A percentile compares a stretch with the other conserved stretches of the same genome.
phyloP scores from a whole-genome alignment of 2,888 invertebrate species.

The Eupeodes latifasciatus region DNA sequence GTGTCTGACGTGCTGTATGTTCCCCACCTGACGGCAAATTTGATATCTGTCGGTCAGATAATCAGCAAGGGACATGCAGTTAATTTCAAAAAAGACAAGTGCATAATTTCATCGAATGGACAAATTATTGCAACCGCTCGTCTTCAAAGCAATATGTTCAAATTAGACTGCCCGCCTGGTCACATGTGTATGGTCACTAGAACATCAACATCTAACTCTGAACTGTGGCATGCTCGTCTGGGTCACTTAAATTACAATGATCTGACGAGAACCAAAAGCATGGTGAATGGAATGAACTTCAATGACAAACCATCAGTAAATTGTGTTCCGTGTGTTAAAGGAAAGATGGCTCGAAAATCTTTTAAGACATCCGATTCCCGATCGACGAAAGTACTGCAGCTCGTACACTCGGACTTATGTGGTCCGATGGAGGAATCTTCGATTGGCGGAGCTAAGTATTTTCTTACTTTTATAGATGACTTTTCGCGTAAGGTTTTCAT shows the following conservation, averaged over 20 bases:
- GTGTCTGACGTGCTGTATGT: conserved; percentile 5
- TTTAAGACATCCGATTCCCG: no score
- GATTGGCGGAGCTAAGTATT: no score
- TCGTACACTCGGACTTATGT: no score
- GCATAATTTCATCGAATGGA: conserved; percentile 11
- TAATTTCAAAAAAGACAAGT: neutral
- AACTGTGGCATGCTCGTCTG: neutral
- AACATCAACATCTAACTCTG: neutral
- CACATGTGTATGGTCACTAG: neutral
- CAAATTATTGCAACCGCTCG: neutral
- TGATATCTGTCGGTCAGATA: conserved; percentile 11
- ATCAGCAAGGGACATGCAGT: neutral
- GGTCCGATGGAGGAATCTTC: no score
- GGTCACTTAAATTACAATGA: neutral
- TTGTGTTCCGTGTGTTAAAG: conserved; percentile 7
- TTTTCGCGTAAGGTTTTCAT: no score
- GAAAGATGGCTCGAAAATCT: conserved; percentile 48
- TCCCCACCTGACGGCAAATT: neutral
- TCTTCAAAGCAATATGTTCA: neutral
- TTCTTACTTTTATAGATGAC: no score
- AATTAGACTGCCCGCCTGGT: neutral
- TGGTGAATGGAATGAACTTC: conserved; percentile 13
- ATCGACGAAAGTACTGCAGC: no score
- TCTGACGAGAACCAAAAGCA: neutral
- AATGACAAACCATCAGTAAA: conserved; percentile 10